phyloP scores from a whole-genome alignment of 2,113 vertebrate species.

The Danio rerio region GRCz12tu NC_133178.1:33290501-33291000 shows the following conservation, averaged over 20 bases:
- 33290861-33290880: neutral
- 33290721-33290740: conserved; percentile 12
- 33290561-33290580: neutral
- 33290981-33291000: no score
- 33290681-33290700: conserved; percentile 28
- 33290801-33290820: conserved; percentile 6
- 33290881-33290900: no score
- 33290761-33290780: conserved; percentile 4
- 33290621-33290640: conserved; percentile 60
- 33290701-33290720: conserved; percentile 12
- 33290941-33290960: no score
- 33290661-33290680: conserved; percentile 44
- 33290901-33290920: no score
- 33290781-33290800: conserved; percentile 24
- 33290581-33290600: conserved; percentile 16
- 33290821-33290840: neutral
- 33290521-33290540: neutral
- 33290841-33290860: conserved; percentile 2
- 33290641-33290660: conserved; percentile 55
- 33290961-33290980: no score
- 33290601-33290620: neutral
- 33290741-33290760: conserved; percentile 10
- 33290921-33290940: no score
- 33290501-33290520: neutral
- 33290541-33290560: neutral